phyloP scores from a whole-genome alignment of 1,140 invertebrate species.

The Drosophila prosaltans region DNA sequence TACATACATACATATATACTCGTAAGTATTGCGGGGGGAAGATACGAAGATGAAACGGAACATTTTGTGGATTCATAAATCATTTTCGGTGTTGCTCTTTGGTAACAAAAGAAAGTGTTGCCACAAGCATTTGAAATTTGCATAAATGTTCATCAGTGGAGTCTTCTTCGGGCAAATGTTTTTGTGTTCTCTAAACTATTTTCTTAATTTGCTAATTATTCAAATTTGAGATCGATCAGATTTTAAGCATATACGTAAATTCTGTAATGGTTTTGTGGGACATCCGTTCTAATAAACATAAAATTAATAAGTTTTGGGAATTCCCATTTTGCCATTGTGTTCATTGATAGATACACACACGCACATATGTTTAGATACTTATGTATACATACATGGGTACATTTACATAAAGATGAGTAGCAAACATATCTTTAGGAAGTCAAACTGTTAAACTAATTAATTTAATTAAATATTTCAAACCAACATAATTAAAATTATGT shows the following conservation, averaged over 20 bases:
- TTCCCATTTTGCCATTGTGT: neutral
- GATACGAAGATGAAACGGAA: neutral
- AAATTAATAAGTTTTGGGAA: too few species aligned
- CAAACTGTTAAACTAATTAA: too few species aligned
- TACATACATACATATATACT: too few species aligned
- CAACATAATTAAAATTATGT: neutral
- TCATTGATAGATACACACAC: neutral
- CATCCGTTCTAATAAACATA: neutral
- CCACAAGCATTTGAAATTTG: conserved; percentile 12
- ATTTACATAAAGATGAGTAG: too few species aligned
- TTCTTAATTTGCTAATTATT: conserved; percentile 19
- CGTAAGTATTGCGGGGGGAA: too few species aligned
- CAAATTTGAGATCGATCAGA: conserved; percentile 4
- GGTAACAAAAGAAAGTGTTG: conserved; percentile 15
- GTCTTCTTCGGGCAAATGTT: conserved; percentile 23
- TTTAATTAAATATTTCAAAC: neutral
- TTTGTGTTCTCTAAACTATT: conserved; percentile 26
- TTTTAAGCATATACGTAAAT: neutral
- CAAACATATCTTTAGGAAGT: too few species aligned
- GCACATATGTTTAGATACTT: too few species aligned
- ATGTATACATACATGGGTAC: too few species aligned
- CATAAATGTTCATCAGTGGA: conserved; percentile 27
- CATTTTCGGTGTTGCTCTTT: conserved; percentile 22
- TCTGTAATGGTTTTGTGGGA: neutral
- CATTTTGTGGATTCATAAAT: conserved; percentile 36